Evolutionary conservation across 2,888 invertebrate species (phyloP).

Genomic region (Callosobruchus maculatus): DNA sequence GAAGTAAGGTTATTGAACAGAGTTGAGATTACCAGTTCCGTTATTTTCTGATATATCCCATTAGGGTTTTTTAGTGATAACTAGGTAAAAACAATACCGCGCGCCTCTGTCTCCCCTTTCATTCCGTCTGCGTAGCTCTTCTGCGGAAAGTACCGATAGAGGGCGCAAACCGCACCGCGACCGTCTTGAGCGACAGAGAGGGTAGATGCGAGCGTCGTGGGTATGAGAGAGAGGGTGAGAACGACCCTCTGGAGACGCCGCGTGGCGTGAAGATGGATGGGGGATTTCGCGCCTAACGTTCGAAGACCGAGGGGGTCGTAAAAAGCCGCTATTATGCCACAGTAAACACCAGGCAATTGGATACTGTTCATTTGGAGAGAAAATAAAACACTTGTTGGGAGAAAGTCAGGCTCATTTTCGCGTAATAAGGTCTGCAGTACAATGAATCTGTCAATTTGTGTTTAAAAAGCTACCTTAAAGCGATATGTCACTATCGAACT

Average conservation of each 20-base stretch:
- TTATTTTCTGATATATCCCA: no score
- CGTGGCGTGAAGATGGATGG: conserved; percentile 36
- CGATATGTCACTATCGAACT: no score
- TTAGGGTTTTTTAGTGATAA: no score
- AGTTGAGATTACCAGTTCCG: no score
- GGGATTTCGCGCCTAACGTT: conserved; percentile 35
- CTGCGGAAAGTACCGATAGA: not conserved
- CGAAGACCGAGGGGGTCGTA: conserved; percentile 30
- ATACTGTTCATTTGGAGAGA: conserved; percentile 28
- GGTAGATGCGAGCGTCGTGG: not conserved
- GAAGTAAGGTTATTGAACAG: no score
- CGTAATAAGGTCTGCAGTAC: not conserved
- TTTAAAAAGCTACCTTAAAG: no score
- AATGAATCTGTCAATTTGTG: no score
- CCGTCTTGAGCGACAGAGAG: not conserved
- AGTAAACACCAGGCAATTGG: conserved; percentile 48
- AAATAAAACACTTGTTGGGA: not conserved
- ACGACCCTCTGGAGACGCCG: conserved; percentile 17
- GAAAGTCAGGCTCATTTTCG: not conserved
- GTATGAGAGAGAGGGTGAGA: not conserved
- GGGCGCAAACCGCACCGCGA: not conserved
- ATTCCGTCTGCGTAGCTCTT: not conserved
- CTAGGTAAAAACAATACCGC: no score
- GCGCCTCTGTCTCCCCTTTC: not conserved
- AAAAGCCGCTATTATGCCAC: conserved; percentile 37